These are phyloP conservation scores for Lepas anatifera DNA, from an alignment of 2,888 invertebrate genomes.

Conservation along the genomic window DNA sequence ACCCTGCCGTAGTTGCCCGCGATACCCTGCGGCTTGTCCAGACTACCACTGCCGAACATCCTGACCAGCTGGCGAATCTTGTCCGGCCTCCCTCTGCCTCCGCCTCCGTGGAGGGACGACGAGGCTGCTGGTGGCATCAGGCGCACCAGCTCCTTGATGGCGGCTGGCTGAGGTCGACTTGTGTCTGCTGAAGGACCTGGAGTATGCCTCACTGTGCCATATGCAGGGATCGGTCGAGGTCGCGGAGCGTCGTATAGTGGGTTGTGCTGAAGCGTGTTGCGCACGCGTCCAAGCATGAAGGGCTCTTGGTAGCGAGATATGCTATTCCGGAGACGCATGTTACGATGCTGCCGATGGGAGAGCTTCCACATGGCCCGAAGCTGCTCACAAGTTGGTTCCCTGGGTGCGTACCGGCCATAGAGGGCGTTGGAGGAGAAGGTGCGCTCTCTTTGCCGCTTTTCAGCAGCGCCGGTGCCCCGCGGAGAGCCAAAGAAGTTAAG, in stretches of 20 bases:
- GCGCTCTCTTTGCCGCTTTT: slow-evolving; percentile 4
- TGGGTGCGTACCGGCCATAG: neutral
- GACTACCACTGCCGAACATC: neutral
- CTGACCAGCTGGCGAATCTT: neutral
- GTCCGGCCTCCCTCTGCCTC: too few species aligned
- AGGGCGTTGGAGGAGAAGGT: neutral
- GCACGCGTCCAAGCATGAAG: slow-evolving; percentile 42
- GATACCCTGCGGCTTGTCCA: neutral
- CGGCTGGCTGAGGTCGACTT: neutral
- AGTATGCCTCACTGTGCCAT: slow-evolving; percentile 57
- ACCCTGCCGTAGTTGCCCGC: neutral
- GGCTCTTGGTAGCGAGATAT: slow-evolving; percentile 70
- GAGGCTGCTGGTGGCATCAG: neutral
- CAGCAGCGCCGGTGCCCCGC: neutral
- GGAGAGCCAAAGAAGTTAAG: too few species aligned
- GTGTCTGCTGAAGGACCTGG: slow-evolving; percentile 37
- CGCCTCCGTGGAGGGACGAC: neutral
- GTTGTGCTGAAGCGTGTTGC: neutral
- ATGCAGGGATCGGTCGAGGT: slow-evolving; percentile 43
- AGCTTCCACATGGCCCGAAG: slow-evolving; percentile 84
- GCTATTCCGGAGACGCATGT: slow-evolving; percentile 75
- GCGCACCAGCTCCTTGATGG: neutral
- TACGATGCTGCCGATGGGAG: slow-evolving; percentile 73
- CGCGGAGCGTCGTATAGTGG: neutral
- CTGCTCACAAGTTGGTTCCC: slow-evolving; percentile 75